These are phyloP conservation scores for Xyrichtys novacula DNA, from an alignment of 2,797 vertebrate genomes.

Conservation along the genomic window DNA sequence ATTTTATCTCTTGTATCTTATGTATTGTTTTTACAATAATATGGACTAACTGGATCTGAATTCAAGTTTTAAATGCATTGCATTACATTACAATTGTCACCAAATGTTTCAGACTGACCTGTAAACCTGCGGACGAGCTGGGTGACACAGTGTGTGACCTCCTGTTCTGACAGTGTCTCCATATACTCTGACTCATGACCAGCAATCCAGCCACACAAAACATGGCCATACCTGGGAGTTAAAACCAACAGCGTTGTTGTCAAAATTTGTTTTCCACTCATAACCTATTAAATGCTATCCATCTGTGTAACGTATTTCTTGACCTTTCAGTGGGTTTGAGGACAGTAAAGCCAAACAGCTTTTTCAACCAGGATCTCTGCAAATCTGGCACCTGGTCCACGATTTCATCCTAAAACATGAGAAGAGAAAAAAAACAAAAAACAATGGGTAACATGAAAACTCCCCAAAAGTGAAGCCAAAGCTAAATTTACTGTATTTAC, in stretches of 20 bases:
- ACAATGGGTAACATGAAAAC: too few species aligned
- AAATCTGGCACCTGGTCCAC: constrained; percentile 72
- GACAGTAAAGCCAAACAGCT: constrained; percentile 89
- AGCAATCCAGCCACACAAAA: constrained; percentile 94
- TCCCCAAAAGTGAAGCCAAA: too few species aligned
- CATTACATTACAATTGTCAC: too few species aligned
- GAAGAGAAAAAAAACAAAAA: constrained; percentile 14
- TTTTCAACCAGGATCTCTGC: constrained; percentile 89
- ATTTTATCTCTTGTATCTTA: too few species aligned
- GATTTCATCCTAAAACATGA: constrained; percentile 74
- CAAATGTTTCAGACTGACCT: constrained; percentile 78
- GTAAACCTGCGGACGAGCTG: constrained; percentile 87
- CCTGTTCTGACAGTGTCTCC: constrained; percentile 91
- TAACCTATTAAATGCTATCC: neutral
- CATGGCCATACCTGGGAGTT: constrained; percentile 86
- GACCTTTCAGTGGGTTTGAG: constrained; percentile 87
- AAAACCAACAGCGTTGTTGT: constrained; percentile 1
- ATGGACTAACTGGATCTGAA: too few species aligned
- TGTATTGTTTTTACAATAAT: too few species aligned
- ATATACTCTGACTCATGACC: constrained; percentile 94
- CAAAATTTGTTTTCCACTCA: neutral
- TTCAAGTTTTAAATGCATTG: too few species aligned
- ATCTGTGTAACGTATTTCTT: neutral
- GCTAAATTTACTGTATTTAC: too few species aligned
- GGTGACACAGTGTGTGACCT: constrained; percentile 85